phyloP scores from a whole-genome alignment of 2,113 vertebrate genomes.

The Gallinago media region DNA sequence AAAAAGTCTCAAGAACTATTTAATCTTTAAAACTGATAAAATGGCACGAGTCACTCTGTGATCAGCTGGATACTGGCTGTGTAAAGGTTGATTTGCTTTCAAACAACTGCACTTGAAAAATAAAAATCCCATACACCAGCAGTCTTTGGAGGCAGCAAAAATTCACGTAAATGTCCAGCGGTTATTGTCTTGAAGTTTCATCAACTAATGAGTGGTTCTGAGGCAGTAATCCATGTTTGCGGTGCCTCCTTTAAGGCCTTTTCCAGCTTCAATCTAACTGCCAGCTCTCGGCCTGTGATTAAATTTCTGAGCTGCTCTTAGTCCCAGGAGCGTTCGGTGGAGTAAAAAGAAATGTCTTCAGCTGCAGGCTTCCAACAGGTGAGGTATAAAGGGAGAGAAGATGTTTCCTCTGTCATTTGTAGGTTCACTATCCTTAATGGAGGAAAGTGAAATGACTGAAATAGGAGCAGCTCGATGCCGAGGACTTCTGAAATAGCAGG shows the following conservation, averaged over 20 bases:
- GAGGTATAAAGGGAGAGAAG: not conserved
- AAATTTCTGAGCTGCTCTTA: constrained; percentile 39
- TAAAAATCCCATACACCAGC: not conserved
- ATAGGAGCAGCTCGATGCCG: not conserved
- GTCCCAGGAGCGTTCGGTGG: not conserved
- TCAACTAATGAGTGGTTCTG: not conserved
- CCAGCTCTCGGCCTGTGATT: not conserved
- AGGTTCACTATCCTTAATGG: not conserved
- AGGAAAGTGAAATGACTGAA: not conserved
- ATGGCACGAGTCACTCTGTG: not conserved
- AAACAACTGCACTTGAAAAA: not conserved
- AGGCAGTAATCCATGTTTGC: not conserved
- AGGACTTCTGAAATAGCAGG: not conserved
- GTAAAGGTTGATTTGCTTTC: not conserved
- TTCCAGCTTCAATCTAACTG: constrained; percentile 8
- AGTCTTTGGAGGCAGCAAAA: not conserved
- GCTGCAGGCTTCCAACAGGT: not conserved
- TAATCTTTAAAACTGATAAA: not conserved
- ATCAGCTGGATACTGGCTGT: not conserved
- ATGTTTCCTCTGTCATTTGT: not conserved
- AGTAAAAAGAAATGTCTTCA: constrained; percentile 9
- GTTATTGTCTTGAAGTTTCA: not conserved
- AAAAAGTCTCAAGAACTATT: not conserved
- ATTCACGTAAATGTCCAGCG: not conserved
- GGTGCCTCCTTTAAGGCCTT: not conserved